Base-by-base conservation (phyloP, 2,113 vertebrate species). In the Sebastes fasciatus region DNA sequence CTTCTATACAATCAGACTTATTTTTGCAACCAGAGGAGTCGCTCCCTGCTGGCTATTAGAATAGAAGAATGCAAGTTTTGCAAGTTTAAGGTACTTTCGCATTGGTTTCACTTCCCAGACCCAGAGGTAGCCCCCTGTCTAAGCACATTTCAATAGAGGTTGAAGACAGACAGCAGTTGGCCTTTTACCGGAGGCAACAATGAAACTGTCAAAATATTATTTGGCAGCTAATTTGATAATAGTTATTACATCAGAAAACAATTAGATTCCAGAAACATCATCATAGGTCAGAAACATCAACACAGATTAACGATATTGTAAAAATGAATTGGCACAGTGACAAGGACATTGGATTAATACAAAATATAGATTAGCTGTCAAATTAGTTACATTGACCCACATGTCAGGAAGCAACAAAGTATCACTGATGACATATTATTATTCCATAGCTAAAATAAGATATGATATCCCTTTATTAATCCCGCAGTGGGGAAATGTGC, bases 321-420 rank as follows among this genome's bases (percentile, higher is more conserved):
- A 66, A 34, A 49, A 23, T n/a, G 3, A n/a, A 65, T n/a, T 21
- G 16, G 34, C 34, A 64, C 1, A n/a, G 8, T 9, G 8, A 65
- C 13, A 65, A 58, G 51, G 43, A 57, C 55, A 16, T 17, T 16
- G 49, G 10, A 1, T 62, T 13, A 43, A n/a, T 55, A 55, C 46
- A 64, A 80, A 34, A 62, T 8, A 14, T 21, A 65, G 42, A 58
- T 62, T 48, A 72, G 34, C 49, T 16, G 11, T 64, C 49, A 45
- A 5, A 14, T 19, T 3, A 43, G 61, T 5, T 10, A 19, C 12
- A 3, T 34, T 40, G 26, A 2, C 26, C 60, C 34, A 16, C 26
- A 9, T 40, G 2, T 14, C 23, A 14, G 58, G 58, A 60, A 17
- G 5, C 11, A 61, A 61, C 12, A 19, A 55, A 17, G 61, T 10